phyloP scores from a whole-genome alignment of 2,888 invertebrate species.

The Caenorhabditis becei region DNA sequence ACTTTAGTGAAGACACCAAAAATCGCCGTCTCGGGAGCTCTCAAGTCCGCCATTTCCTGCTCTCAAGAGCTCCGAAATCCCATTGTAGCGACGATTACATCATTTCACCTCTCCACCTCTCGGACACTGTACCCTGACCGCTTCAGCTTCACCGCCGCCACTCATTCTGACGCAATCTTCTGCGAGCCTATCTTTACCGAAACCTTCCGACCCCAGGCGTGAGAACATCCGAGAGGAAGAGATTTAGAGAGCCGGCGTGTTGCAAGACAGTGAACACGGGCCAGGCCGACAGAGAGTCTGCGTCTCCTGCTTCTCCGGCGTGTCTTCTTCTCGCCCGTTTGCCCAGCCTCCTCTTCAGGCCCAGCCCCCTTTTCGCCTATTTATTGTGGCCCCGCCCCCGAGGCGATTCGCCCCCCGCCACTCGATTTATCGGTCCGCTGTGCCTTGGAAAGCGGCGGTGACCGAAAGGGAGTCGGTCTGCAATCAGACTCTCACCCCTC shows the following conservation, averaged over 20 bases:
- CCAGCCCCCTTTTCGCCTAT: conserved; percentile 63
- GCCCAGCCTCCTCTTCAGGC: conserved; percentile 32
- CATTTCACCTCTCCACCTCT: conserved; percentile 6
- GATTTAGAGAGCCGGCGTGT: conserved; percentile 34
- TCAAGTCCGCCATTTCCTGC: conserved; percentile 47
- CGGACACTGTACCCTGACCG: not conserved
- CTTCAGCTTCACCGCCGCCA: conserved; percentile 12
- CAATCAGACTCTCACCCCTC: conserved; percentile 7
- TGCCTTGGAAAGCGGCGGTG: conserved; percentile 44
- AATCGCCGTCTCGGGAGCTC: conserved; percentile 32
- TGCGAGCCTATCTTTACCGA: conserved; percentile 40
- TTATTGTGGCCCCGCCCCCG: conserved; percentile 58
- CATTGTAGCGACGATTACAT: conserved; percentile 41
- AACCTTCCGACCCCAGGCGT: conserved; percentile 3
- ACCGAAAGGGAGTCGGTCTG: conserved; percentile 40
- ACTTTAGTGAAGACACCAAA: conserved; percentile 49
- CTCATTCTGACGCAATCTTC: conserved; percentile 59
- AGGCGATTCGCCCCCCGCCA: conserved; percentile 51
- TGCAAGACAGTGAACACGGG: conserved; percentile 3
- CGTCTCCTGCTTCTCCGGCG: conserved; percentile 33
- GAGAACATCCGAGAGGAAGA: conserved; percentile 21
- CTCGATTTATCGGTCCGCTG: conserved; percentile 64
- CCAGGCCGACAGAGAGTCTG: conserved; percentile 25
- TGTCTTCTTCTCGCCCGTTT: conserved; percentile 26
- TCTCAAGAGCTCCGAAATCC: conserved; percentile 38